Evolutionary conservation across 2,888 invertebrate genomes (phyloP), one percentile per base, ranked within the genome.

Genomic region (Tanypteryx hageni): DNA sequence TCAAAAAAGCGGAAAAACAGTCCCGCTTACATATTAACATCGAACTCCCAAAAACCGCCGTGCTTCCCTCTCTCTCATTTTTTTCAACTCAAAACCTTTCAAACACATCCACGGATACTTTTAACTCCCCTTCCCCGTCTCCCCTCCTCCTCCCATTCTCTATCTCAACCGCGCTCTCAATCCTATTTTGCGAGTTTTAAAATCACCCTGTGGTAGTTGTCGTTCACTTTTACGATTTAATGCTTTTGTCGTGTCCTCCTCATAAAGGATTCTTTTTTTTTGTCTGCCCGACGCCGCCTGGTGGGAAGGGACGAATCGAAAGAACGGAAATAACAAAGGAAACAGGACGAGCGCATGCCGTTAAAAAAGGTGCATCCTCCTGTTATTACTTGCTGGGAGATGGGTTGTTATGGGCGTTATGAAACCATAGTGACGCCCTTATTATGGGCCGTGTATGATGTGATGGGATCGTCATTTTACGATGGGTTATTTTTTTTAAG

Each of bases 181-280:
- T 76, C 76, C 76, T 76, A 9, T 76, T 27, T 27, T 27, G 0
- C 44, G 76, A 76, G 76, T 76, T 76, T 27, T 13, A 27, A 76
- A 76, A 76, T 76, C 76, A 22, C 76, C 10, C 13, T 22, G 18
- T 16, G 18, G 64, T 16, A 64, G 16, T 59, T 14, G 64, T 59
- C 89, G 64, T 89, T 61, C 56, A 61, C 64, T 61, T 89, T 89
- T 89, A 89, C 89, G 89, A 61, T 89, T 89, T 89, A 61, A 64
- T 89, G 89, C 89, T 27, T 89, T 61, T 61, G 44, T 56, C 89
- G 64, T 64, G 89, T 89, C 31, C 68, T 89, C 31, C 68, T 89
- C 89, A 89, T 89, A 89, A 89, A 89, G 68, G 89, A 44, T 44
- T 64, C 11, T 64, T 2, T 44, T n/a, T 14, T 31, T 16, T 18